phyloP scores from a whole-genome alignment of 2,797 vertebrate genomes.

The Allochrocebus solatus region DNA sequence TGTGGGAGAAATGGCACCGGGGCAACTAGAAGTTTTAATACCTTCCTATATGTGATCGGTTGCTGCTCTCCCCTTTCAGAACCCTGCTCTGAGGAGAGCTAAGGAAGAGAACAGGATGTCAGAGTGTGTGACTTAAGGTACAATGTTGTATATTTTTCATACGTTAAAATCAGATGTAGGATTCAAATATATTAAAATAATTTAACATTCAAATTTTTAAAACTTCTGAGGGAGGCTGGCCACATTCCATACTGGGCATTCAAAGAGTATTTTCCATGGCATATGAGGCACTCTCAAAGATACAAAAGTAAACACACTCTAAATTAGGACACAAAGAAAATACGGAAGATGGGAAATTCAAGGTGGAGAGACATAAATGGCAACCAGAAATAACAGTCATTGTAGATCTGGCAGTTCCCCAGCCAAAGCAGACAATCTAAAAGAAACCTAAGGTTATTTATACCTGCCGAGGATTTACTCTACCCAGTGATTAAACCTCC shows the following conservation, averaged over 20 bases:
- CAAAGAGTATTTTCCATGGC: background rate
- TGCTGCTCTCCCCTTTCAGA: background rate
- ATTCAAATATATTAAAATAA: background rate
- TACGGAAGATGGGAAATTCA: background rate
- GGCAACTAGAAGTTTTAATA: background rate
- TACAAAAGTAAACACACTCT: constrained; percentile 32
- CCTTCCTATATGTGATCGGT: background rate
- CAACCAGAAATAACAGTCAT: constrained; percentile 44
- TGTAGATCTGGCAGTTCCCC: constrained; percentile 39
- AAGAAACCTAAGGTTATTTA: constrained; percentile 53
- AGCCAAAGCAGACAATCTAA: constrained; percentile 46
- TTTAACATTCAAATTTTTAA: background rate
- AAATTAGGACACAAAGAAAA: constrained; percentile 37
- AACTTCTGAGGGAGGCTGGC: background rate
- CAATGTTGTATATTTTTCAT: background rate
- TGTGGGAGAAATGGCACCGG: background rate
- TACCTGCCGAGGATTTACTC: constrained; percentile 52
- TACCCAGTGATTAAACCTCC: constrained; percentile 64
- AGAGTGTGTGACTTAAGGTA: background rate
- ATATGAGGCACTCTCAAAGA: background rate
- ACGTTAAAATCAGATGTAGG: background rate
- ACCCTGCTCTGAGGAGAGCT: background rate
- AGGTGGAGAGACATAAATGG: constrained; percentile 7
- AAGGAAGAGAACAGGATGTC: background rate
- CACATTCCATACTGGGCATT: background rate